Evolutionary conservation across 2,888 invertebrate genomes (phyloP).

Genomic region (Acanthosepion lycidas): DNA sequence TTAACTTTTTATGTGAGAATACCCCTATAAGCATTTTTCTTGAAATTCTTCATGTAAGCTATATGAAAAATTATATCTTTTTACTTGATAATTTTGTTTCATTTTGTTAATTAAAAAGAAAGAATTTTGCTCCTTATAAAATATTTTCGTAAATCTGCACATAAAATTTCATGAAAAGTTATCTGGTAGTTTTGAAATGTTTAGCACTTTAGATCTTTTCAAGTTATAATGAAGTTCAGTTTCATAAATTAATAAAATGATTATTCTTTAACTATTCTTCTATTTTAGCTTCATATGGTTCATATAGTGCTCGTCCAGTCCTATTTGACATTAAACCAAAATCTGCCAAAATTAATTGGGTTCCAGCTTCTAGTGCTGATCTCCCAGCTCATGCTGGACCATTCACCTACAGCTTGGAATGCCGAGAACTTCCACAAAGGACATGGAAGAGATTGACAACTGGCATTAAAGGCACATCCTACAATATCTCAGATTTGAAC

Average conservation of each 20-base stretch:
- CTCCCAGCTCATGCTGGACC: conserved; percentile 64
- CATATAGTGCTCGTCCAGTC: conserved; percentile 59
- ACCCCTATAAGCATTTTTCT: too few relatives aligned
- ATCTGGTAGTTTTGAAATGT: too few relatives aligned
- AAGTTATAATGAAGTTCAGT: too few relatives aligned
- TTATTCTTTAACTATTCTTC: background rate
- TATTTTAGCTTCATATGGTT: background rate
- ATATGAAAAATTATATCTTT: too few relatives aligned
- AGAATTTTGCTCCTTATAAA: too few relatives aligned
- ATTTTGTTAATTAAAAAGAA: too few relatives aligned
- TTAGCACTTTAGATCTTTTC: too few relatives aligned
- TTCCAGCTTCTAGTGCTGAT: conserved; percentile 61
- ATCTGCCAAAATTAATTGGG: conserved; percentile 65
- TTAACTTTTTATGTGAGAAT: too few relatives aligned
- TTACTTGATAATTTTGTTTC: too few relatives aligned
- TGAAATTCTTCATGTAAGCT: too few relatives aligned
- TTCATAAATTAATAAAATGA: background rate
- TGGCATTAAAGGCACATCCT: conserved; percentile 62
- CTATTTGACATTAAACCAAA: conserved; percentile 61
- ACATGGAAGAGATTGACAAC: conserved; percentile 82
- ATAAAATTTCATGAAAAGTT: too few relatives aligned
- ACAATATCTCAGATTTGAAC: conserved; percentile 58
- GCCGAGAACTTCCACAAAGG: conserved; percentile 87
- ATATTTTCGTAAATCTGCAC: too few relatives aligned
- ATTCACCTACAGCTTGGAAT: conserved; percentile 68